Conservation (phyloP, 2,113 vertebrate genomes). For the Macquaria ambigua region DNA sequence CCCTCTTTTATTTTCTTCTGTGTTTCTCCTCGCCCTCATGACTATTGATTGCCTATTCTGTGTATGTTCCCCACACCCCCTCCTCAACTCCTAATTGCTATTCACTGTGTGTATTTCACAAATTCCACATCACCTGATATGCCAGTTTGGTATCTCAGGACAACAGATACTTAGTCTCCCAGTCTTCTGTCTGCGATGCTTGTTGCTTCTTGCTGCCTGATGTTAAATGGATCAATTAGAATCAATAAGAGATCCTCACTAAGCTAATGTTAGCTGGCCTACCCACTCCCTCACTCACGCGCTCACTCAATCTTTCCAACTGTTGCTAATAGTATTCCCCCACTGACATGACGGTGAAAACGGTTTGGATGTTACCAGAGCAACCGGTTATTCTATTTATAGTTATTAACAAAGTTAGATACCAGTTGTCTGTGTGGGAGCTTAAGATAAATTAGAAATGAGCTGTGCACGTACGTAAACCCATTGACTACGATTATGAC, state of each 20-base stretch:
- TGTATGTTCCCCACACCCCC: neutral
- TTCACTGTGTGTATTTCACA: slow-evolving; percentile 9
- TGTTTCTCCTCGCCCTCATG: neutral
- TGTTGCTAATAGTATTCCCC: slow-evolving; percentile 54
- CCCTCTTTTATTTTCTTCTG: neutral
- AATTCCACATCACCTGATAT: slow-evolving; percentile 27
- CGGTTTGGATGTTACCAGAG: slow-evolving; percentile 58
- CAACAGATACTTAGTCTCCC: slow-evolving; percentile 16
- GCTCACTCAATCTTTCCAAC: slow-evolving; percentile 50
- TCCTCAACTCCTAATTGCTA: slow-evolving; percentile 3
- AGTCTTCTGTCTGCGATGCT: slow-evolving; percentile 11
- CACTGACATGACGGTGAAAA: slow-evolving; percentile 28
- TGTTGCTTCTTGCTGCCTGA: slow-evolving; percentile 18
- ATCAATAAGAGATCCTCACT: slow-evolving; percentile 58
- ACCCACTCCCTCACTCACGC: slow-evolving; percentile 49
- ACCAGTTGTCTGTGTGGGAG: slow-evolving; percentile 49
- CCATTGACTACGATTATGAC: slow-evolving; percentile 11
- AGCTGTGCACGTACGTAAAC: neutral
- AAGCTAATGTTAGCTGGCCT: slow-evolving; percentile 60
- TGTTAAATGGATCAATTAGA: slow-evolving; percentile 73
- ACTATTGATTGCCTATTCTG: slow-evolving; percentile 1
- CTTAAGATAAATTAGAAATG: slow-evolving; percentile 35
- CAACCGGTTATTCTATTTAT: slow-evolving; percentile 67
- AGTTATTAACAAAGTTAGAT: slow-evolving; percentile 61
- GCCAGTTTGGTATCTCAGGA: slow-evolving; percentile 15